Conservation (phyloP, 2,888 invertebrate genomes). For the Drosophila conformis region DNA sequence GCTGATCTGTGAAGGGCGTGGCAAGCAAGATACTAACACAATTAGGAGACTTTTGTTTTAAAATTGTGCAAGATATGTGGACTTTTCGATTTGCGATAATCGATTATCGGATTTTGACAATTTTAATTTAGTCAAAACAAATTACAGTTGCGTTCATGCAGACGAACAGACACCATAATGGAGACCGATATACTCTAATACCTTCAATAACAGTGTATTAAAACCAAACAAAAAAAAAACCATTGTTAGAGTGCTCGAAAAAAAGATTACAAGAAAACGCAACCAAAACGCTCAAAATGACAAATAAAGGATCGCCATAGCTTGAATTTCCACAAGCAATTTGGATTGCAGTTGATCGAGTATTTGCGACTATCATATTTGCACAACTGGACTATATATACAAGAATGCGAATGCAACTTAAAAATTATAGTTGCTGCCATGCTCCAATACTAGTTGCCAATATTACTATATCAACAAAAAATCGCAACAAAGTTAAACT, state of each 20-base stretch:
- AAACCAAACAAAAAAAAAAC: constrained; percentile 15
- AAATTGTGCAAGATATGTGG: background rate
- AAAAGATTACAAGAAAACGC: constrained; percentile 20
- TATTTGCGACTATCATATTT: background rate
- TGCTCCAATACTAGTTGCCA: background rate
- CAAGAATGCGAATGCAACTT: background rate
- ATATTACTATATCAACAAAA: too few relatives aligned
- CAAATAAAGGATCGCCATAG: constrained; percentile 47
- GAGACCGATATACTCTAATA: background rate
- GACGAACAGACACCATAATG: background rate
- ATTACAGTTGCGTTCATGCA: background rate
- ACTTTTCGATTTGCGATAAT: background rate
- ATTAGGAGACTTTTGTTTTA: background rate
- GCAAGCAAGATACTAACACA: background rate
- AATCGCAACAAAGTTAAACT: too few relatives aligned
- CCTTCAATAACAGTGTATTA: constrained; percentile 7
- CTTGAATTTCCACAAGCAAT: constrained; percentile 5
- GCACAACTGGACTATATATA: background rate
- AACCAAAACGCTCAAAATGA: constrained; percentile 18
- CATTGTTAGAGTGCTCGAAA: constrained; percentile 41
- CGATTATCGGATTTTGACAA: background rate
- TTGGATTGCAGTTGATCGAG: background rate
- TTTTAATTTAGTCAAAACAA: background rate
- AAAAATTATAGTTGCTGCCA: background rate
- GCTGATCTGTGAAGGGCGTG: background rate